Evolutionary conservation across 53 echinoderm and acorn worm genomes (phyloP).

Genomic region (Stichopus horrens): DNA sequence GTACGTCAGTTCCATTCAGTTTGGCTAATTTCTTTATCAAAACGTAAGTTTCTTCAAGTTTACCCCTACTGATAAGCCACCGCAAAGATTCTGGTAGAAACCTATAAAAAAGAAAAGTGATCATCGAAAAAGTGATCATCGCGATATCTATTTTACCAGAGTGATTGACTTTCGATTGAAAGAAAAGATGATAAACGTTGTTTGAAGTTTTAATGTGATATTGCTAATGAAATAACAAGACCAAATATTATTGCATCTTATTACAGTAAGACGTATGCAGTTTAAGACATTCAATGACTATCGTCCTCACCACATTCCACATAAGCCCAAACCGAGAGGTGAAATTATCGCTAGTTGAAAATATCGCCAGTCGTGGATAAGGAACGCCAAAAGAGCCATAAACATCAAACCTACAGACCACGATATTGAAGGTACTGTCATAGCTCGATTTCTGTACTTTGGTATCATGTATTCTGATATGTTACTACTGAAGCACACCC

Average conservation of each 20-base stretch:
- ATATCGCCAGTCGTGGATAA: conserved; percentile 75
- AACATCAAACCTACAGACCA: conserved; percentile 70
- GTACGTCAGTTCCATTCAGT: conserved; percentile 54
- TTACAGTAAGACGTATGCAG: no score
- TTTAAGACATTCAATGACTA: not conserved
- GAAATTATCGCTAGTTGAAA: conserved; percentile 75
- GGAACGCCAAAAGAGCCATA: conserved; percentile 68
- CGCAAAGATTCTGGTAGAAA: conserved; percentile 76
- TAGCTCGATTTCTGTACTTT: conserved; percentile 26
- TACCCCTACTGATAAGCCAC: conserved; percentile 75
- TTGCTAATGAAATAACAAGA: no score
- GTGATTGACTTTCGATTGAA: no score
- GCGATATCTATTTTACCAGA: no score
- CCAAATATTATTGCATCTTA: no score
- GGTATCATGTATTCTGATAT: conserved; percentile 32
- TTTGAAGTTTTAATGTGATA: no score
- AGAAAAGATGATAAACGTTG: no score
- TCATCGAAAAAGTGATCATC: no score
- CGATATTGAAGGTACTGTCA: not conserved
- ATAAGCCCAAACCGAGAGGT: conserved; percentile 28
- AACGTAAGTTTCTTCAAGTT: conserved; percentile 55
- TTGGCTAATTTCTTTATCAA: conserved; percentile 63
- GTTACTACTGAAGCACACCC: conserved; percentile 5
- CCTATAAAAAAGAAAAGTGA: conserved; percentile 29
- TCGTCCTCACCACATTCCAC: not conserved